Conservation (phyloP, 2,888 invertebrate genomes). For the Tipula vernalis region DNA sequence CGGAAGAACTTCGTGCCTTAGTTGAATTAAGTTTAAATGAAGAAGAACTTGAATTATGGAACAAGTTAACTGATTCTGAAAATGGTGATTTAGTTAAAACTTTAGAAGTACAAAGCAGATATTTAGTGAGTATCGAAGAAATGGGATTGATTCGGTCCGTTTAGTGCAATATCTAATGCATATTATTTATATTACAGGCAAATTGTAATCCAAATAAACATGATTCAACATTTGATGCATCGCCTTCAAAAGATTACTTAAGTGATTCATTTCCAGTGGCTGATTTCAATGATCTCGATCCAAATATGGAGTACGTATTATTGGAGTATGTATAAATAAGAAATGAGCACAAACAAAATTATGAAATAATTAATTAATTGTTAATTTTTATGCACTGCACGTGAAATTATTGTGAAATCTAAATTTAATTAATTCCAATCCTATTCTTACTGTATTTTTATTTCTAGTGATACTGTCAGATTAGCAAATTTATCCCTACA, state of each 20-base stretch:
- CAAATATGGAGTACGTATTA: slow-evolving; percentile 19
- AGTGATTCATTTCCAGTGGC: slow-evolving; percentile 21
- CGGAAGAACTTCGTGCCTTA: slow-evolving; percentile 41
- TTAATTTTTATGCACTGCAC: background rate
- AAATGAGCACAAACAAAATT: background rate
- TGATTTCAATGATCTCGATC: slow-evolving; percentile 20
- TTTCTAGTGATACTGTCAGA: background rate
- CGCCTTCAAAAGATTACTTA: slow-evolving; percentile 25
- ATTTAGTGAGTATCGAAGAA: slow-evolving; percentile 25
- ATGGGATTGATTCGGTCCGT: background rate
- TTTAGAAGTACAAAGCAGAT: slow-evolving; percentile 27
- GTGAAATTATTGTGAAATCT: background rate
- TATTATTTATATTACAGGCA: background rate
- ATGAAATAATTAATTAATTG: background rate
- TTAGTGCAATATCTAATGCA: background rate
- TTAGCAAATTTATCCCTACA: background rate
- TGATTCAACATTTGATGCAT: slow-evolving; percentile 16
- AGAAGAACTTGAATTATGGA: slow-evolving; percentile 38
- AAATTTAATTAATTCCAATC: background rate
- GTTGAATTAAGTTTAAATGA: slow-evolving; percentile 41
- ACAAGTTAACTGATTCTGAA: slow-evolving; percentile 28
- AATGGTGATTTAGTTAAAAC: slow-evolving; percentile 29
- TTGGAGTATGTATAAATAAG: slow-evolving; percentile 10
- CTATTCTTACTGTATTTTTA: background rate
- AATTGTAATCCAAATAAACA: slow-evolving; percentile 9